Evolutionary conservation across 2,113 vertebrate species (phyloP).

Genomic region (Carollia perspicillata): DNA sequence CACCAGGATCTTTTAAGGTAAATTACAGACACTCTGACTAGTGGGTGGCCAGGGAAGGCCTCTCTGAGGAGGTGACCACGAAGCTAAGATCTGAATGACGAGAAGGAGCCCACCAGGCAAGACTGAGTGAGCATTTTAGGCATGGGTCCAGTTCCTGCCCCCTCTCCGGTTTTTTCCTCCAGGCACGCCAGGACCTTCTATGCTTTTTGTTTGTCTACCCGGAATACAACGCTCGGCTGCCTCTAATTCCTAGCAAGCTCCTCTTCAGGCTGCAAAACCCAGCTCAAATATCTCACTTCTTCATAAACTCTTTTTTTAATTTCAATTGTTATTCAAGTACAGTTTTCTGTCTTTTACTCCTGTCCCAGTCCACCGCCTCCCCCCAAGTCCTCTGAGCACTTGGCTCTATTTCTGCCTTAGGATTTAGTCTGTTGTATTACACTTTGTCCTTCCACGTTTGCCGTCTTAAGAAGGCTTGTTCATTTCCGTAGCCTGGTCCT

Average conservation of each 20-base stretch:
- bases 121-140: not conserved
- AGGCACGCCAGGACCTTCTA: not conserved
- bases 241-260: not conserved
- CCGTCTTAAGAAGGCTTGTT: not conserved
- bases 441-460: not conserved
- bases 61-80: not conserved
- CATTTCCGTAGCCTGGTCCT: not conserved
- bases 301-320: not conserved
- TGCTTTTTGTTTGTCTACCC: not conserved
- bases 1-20: not conserved
- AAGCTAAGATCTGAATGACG: not conserved
- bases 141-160: not conserved
- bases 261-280: not conserved
- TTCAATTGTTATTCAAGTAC: no score
- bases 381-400: not conserved
- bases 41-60: not conserved
- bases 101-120: not conserved
- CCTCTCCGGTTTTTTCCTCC: not conserved
- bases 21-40: not conserved
- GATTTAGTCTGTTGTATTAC: not conserved
- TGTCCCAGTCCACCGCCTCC: not conserved
- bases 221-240: not conserved
- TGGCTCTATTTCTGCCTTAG: not conserved
- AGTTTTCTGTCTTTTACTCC: no score
- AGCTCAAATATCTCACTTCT: not conserved